These are phyloP conservation scores for Salvelinus alpinus DNA, from an alignment of 2,113 vertebrate genomes.

Conservation along the genomic window DNA sequence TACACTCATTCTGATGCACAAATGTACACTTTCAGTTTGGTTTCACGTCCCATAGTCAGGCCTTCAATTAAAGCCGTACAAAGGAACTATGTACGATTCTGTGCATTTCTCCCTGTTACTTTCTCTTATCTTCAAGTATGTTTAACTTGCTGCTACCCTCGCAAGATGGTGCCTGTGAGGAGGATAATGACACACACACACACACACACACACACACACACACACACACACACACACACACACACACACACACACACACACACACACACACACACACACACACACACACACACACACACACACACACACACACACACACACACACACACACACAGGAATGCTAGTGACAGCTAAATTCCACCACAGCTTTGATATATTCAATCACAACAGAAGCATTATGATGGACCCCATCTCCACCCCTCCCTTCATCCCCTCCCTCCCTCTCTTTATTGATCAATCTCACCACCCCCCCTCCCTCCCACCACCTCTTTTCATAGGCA, in stretches of 20 bases:
- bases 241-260: no score
- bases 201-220: conserved; percentile 18
- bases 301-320: conserved; percentile 2
- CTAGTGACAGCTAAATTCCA: conserved; percentile 40
- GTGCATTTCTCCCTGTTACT: conserved; percentile 50
- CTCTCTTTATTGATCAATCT: conserved; percentile 82
- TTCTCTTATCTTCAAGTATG: conserved; percentile 63
- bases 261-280: conserved; percentile 14
- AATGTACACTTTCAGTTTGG: conserved; percentile 27
- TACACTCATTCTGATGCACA: conserved; percentile 1
- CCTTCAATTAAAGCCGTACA: conserved; percentile 46
- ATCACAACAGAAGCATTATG: conserved; percentile 61
- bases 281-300: no score
- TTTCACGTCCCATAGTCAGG: conserved; percentile 27
- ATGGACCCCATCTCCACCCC: conserved; percentile 30
- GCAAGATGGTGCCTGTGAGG: conserved; percentile 31
- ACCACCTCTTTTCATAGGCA: conserved; percentile 73
- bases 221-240: no score
- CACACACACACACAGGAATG: not conserved
- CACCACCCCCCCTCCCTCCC: conserved; percentile 59
- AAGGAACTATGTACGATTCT: conserved; percentile 58
- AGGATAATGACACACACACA: conserved; percentile 27
- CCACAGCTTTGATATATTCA: conserved; percentile 69
- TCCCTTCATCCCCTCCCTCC: conserved; percentile 24
- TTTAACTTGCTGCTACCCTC: conserved; percentile 59